A percentile compares a stretch with the other conserved stretches of the same genome.
phyloP scores from a whole-genome alignment of 2,113 vertebrate species.

The Phaethornis superciliosus region DNA sequence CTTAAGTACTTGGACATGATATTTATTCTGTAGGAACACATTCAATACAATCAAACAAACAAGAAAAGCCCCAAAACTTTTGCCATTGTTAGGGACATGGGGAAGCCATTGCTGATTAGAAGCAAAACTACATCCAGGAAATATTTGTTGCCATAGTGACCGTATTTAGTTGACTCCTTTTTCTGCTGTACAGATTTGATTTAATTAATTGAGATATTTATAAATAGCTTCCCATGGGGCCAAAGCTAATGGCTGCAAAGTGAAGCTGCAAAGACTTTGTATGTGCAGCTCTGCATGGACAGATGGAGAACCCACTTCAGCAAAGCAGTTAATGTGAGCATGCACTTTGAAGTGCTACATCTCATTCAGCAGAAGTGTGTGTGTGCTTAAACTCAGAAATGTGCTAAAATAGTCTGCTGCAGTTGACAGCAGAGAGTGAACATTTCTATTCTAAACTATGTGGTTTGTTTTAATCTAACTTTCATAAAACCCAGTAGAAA shows the following conservation, averaged over 20 bases:
- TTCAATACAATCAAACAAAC: not conserved
- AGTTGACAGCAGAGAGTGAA: not conserved
- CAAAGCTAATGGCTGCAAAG: conserved; percentile 49
- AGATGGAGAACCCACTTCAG: not conserved
- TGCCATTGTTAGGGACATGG: not conserved
- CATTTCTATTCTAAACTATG: not conserved
- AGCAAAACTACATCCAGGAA: conserved; percentile 58
- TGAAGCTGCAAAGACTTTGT: not conserved
- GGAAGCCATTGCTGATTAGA: conserved; percentile 1
- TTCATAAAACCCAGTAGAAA: not conserved
- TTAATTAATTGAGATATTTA: conserved; percentile 74
- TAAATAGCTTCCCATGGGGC: conserved; percentile 61
- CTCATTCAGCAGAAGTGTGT: not conserved
- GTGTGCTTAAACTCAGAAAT: not conserved
- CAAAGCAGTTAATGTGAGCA: not conserved
- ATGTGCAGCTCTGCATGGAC: not conserved
- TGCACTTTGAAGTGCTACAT: fast-evolving
- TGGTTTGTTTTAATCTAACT: conserved; percentile 19
- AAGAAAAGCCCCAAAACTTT: not conserved
- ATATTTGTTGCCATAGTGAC: conserved; percentile 73
- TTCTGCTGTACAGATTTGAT: conserved; percentile 59
- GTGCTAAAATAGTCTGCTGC: not conserved
- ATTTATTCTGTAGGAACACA: not conserved
- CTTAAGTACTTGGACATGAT: not conserved
- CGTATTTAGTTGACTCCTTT: conserved; percentile 24